Evolutionary conservation across 2,888 invertebrate species (phyloP), one percentile per base, ranked within the genome.

Genomic region (Bursaphelenchus okinawaensis): DNA sequence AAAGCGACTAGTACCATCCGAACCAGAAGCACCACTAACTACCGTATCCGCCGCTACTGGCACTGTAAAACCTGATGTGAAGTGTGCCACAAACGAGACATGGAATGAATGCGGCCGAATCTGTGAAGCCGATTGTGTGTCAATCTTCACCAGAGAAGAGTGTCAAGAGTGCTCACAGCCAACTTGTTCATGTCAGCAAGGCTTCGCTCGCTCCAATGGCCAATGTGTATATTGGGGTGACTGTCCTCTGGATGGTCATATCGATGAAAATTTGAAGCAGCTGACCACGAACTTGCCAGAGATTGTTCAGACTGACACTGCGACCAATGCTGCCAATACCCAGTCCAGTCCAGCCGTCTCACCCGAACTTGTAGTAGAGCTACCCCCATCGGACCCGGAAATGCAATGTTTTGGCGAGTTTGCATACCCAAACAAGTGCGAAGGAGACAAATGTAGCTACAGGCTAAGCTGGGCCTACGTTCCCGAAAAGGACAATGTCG

Each of bases 141-240:
- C 75, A 1, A 76, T 81, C 55, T 82, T 81, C 73, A 76, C 74
- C 31, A 70, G 81, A 6, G 72, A 71, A 23, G 77, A 78, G 59
- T 81, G 81, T 63, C 67, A 66, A 9, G 75, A 73, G 26, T 82
- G 82, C 62, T 76, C 72, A 6, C 67, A 69, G 20, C 73, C 78
- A 2, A 71, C 70, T 1, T 81, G 81, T 59, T 67, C 80, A 8
- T 81, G 81, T 63, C 66, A 71, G 27, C 81, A 81, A 59, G 81
- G 81, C 23, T 79, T 75, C 57, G 81, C 81, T 7, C 69, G 81
- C 51, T 62, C 28, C 52, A 69, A 68, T 54, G 76, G 65, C 31
- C 55, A 54, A 20, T 81, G 81, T 63, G 75, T 81, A 56, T 81
- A 81, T 50, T 81, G 81, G 81, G 79, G 79, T 57, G 81, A 81